These are phyloP conservation scores for Turnix velox DNA, from an alignment of 2,113 vertebrate species.

Conservation along the genomic window DNA sequence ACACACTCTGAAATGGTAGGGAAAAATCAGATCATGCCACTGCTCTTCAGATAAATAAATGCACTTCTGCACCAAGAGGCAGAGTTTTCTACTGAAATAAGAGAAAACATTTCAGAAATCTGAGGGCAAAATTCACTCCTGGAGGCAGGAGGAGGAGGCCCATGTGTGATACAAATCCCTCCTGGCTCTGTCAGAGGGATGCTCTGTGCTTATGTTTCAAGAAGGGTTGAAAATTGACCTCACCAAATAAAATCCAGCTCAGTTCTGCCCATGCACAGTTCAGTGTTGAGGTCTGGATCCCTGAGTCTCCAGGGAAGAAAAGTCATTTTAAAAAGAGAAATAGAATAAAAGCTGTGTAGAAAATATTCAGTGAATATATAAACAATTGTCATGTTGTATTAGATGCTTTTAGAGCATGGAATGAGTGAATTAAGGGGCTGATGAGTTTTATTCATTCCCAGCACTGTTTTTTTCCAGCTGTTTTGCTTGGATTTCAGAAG, in stretches of 20 bases:
- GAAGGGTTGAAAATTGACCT: background rate
- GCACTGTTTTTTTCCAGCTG: background rate
- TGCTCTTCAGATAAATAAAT: background rate
- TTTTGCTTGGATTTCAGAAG: background rate
- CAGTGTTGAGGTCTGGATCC: background rate
- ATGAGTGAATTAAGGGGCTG: background rate
- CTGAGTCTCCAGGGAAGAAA: background rate
- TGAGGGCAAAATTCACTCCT: background rate
- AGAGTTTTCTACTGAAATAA: background rate
- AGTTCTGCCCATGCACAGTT: background rate
- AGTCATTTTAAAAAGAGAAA: background rate
- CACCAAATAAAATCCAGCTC: background rate
- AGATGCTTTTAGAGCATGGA: background rate
- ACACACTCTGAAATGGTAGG: background rate
- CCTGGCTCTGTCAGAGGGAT: background rate
- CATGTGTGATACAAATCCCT: background rate
- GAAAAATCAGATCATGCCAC: background rate
- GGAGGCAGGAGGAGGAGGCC: background rate
- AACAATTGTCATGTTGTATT: background rate
- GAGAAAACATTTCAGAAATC: background rate
- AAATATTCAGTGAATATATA: background rate
- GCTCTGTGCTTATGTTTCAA: background rate
- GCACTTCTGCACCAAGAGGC: fast-evolving
- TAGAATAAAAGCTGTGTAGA: background rate
- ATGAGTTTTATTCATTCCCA: background rate